Base-by-base conservation (phyloP, 2,888 invertebrate species). In the Carcina quercana region DNA sequence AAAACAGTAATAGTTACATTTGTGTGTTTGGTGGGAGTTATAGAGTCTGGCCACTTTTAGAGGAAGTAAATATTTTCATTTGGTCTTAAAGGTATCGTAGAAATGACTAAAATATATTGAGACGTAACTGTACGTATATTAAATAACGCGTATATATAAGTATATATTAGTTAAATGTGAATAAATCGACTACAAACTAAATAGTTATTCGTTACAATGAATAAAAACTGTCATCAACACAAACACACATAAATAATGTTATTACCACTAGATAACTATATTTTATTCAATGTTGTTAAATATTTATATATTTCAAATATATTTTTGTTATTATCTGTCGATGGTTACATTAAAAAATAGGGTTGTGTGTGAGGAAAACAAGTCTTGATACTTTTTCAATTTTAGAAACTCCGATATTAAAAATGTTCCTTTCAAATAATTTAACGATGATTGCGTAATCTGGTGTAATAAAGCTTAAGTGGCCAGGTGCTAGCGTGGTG, bases 401-500 rank as follows among this genome's bases (percentile, higher is more conserved):
- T n/a, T n/a, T n/a, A n/a, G n/a, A n/a, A n/a, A n/a, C n/a, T n/a
- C n/a, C n/a, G n/a, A n/a, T n/a, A n/a, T n/a, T n/a, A n/a, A n/a
- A n/a, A n/a, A n/a, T n/a, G n/a, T n/a, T n/a, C n/a, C n/a, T n/a
- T n/a, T n/a, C n/a, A n/a, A n/a, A n/a, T n/a, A n/a, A n/a, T n/a
- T n/a, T n/a, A n/a, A n/a, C n/a, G n/a, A n/a, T n/a, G n/a, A 22
- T 2, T 11, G 22, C 10, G n/a, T 22, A 22, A 14, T n/a, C 12
- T 4, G 28, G 11, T n/a, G 17, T 2, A 28, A 14, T 25, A 8
- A 38, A 38, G 35, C 32, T 15, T n/a, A 30, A 38, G 75, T 78
- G 76, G 75, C 79, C 79, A 75, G 76, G 72, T 72, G 75, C 68
- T 62, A 58, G 76, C 71, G 70, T 76, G 79, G 78, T 74, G 76